Evolutionary conservation across 2,797 vertebrate species (phyloP), one percentile per base, ranked within the genome.

Genomic region (Lates japonicus): DNA sequence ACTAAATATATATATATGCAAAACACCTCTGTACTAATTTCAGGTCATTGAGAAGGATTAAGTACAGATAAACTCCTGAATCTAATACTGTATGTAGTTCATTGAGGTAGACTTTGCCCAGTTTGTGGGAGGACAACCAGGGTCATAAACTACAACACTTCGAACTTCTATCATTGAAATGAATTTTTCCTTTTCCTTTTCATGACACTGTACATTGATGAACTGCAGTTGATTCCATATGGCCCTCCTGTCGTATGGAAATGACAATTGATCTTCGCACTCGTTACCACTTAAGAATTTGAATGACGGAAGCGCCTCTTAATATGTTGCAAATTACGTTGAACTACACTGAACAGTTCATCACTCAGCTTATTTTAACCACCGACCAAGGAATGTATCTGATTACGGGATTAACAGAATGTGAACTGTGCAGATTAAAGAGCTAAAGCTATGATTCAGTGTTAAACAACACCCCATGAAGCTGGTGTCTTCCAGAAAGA

Each of bases 81-180:
- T 54, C 0, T 55, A 5, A 37, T 80, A 59, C 52, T 70, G 25
- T 55, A 52, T 16, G 19, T 29, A 41, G 1, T 44, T 76, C 29
- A 13, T 82, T 74, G 78, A 65, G 84, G 84, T 66, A 58, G 86
- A 89, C 90, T 92, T 92, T 89, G 85, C 54, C 84, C 81, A 52
- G 66, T 61, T 48, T 71, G 81, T 76, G 55, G 72, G 72, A 11
- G 67, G 72, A 78, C 20, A 76, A 80, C 76, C 55, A 72, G 39
- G 11, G 4, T 5, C 33, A 29, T 20, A n/a, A 14, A 41, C 22
- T 29, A 29, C 16, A 14, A 41, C 22, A 3, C 25, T 41, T 44
- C 10, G 4, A 59, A 19, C 46, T 58, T 6, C 66, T 41, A 48
- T 20, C 22, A 49, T 0, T 70, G 35, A n/a, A 77, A 17, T 33